Percentiles rank a stretch among this genome's conserved stretches.
Conservation (phyloP, 2,797 vertebrate species). For the Catostomus latipinnis region DNA sequence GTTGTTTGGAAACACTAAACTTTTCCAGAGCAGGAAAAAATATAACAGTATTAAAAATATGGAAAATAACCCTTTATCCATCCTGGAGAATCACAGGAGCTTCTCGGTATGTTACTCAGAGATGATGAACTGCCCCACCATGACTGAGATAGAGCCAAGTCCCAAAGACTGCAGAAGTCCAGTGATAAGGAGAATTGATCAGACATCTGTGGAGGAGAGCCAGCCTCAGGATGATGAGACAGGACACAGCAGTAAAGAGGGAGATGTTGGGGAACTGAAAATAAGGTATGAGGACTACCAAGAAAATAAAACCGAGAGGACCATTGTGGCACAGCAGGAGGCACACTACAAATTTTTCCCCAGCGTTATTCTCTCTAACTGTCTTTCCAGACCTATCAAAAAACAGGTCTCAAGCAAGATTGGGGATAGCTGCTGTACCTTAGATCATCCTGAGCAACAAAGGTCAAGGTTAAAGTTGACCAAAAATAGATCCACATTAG, state of each 20-base stretch:
- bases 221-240: constrained; percentile 67
- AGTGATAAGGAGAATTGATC: constrained; percentile 67
- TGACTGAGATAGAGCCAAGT: constrained; percentile 72
- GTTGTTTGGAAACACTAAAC: constrained; percentile 83
- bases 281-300: constrained; percentile 98
- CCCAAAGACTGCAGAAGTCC: constrained; percentile 72
- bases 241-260: constrained; percentile 81
- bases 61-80: constrained; percentile 82
- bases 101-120: constrained; percentile 80
- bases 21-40: constrained; percentile 85
- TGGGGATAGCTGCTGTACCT: constrained; percentile 72
- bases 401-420: constrained; percentile 73
- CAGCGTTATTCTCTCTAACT: constrained; percentile 98
- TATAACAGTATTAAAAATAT: constrained; percentile 89
- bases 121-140: constrained; percentile 73
- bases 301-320: constrained; percentile 92
- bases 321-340: constrained; percentile 92
- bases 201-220: constrained; percentile 65
- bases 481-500: constrained; percentile 81
- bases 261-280: constrained; percentile 93
- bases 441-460: constrained; percentile 80
- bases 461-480: constrained; percentile 86
- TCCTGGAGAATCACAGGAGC: constrained; percentile 77
- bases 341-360: constrained; percentile 99
- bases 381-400: constrained; percentile 89